Base-by-base conservation (phyloP, 2,113 vertebrate species). In the Bos javanicus region DNA sequence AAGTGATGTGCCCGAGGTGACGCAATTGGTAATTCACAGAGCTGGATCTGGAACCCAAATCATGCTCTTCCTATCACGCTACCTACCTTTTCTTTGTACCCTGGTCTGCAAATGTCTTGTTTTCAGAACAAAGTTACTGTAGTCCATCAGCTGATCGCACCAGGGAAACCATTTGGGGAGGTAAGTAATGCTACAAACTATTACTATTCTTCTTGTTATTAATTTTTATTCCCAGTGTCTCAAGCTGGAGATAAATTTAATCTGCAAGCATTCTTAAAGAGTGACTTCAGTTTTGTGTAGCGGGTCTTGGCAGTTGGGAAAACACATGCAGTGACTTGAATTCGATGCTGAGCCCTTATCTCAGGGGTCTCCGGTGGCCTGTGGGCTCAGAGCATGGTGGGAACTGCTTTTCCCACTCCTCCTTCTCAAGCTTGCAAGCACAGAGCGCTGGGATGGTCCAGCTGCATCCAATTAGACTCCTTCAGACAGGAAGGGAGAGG, bases 401-500 rank as follows among this genome's bases (percentile, higher is more conserved):
- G 62, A 84, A 59, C 33, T 16, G 50, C 48, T 71, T 94, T 90
- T 93, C 90, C 92, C 84, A 97, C 67, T 81, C 33, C 46, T 92
- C 87, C 57, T 93, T 64, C 19, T 80, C 95, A 50, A 48, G 81
- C 64, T 54, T 88, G 39, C 21, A 50, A 67, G 15, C n/a, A 89
- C 74, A 23, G 50, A 23, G 46, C 2, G 16, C 28, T 80, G 87
- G 60, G 28, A 26, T 46, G 62, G 33, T 90, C 78, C 97, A 94
- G 97, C 96, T 98, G 98, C 91, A 96, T 98, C 94, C 97, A 98
- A 97, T 98, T 98, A 98, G 64, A 71, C 78, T 86, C 76, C 91
- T 97, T 95, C 94, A 90, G 97, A 93, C 96, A 97, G 96, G 94
- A 98, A 97, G 92, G 90, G 94, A 97, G 97, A 96, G 87, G 96